phyloP scores from a whole-genome alignment of 1,140 invertebrate genomes.

The Amphibalanus amphitrite region DNA sequence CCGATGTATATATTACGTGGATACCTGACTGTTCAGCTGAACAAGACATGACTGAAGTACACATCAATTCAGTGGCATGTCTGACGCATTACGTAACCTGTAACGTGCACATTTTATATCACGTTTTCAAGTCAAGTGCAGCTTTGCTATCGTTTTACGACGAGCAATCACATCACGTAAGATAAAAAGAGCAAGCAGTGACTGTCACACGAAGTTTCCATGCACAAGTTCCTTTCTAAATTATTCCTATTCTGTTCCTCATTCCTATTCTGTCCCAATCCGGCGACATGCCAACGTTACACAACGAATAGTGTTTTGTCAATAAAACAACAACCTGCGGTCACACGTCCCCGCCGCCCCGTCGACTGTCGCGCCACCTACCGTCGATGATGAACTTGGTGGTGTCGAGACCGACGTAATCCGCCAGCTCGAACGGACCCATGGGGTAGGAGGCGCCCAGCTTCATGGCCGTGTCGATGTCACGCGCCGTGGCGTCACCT shows the following conservation, averaged over 20 bases:
- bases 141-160: too few species aligned
- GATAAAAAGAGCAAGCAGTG: too few species aligned
- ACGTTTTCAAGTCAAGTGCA: neutral
- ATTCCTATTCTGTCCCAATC: too few species aligned
- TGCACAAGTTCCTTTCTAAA: too few species aligned
- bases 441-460: conserved; percentile 66
- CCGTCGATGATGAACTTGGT: conserved; percentile 35
- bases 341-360: neutral
- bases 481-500: conserved; percentile 31
- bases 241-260: too few species aligned
- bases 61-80: too few species aligned
- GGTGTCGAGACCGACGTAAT: conserved; percentile 63
- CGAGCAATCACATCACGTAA: too few species aligned
- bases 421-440: conserved; percentile 62
- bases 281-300: too few species aligned
- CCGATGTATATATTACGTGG: neutral
- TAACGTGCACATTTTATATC: too few species aligned
- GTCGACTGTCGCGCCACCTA: conserved; percentile 16
- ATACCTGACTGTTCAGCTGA: neutral
- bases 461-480: conserved; percentile 76
- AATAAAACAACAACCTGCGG: neutral
- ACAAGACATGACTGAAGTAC: too few species aligned
- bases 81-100: too few species aligned
- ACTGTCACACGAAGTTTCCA: too few species aligned
- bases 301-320: neutral